Percentiles rank a stretch among this genome's conserved stretches.
Conservation (phyloP, 2,113 vertebrate species). For the Azemiops feae region DNA sequence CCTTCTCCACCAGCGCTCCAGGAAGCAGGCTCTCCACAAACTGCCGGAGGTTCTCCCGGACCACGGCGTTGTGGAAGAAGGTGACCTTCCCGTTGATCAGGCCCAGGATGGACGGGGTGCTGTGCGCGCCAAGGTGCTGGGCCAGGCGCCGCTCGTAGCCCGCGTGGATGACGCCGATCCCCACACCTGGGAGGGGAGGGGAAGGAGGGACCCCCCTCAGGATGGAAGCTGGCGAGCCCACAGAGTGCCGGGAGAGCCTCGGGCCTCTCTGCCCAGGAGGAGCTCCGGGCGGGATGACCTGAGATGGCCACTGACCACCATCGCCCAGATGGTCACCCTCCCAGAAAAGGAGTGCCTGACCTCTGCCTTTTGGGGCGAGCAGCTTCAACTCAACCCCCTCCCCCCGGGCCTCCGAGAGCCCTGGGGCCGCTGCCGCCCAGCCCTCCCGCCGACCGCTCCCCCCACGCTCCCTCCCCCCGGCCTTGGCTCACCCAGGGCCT, state of each 20-base stretch:
- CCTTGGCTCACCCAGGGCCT: conserved; percentile 77
- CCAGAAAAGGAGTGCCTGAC: no score
- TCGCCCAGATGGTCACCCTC: background rate
- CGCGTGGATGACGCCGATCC: conserved; percentile 91
- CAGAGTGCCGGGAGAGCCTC: no score
- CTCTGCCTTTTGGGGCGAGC: background rate
- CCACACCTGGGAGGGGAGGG: conserved; percentile 78
- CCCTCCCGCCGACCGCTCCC: background rate
- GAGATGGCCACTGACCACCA: rapidly evolving
- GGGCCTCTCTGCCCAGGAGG: background rate
- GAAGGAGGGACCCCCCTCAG: background rate
- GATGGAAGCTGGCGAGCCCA: background rate
- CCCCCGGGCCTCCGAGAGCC: rapidly evolving
- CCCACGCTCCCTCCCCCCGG: background rate
- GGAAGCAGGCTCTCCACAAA: conserved; percentile 94
- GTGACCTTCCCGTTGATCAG: conserved; percentile 88
- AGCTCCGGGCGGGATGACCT: background rate
- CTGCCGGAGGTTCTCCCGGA: conserved; percentile 85
- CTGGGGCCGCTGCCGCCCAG: background rate
- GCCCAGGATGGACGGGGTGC: conserved; percentile 89
- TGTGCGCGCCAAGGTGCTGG: conserved; percentile 91
- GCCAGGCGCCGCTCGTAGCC: conserved; percentile 89
- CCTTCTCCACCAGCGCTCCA: conserved; percentile 89
- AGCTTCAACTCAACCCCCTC: rapidly evolving
- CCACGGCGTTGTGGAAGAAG: conserved; percentile 90